Evolutionary conservation across 2,888 invertebrate species (phyloP).

Genomic region (Limnephilus auricula): DNA sequence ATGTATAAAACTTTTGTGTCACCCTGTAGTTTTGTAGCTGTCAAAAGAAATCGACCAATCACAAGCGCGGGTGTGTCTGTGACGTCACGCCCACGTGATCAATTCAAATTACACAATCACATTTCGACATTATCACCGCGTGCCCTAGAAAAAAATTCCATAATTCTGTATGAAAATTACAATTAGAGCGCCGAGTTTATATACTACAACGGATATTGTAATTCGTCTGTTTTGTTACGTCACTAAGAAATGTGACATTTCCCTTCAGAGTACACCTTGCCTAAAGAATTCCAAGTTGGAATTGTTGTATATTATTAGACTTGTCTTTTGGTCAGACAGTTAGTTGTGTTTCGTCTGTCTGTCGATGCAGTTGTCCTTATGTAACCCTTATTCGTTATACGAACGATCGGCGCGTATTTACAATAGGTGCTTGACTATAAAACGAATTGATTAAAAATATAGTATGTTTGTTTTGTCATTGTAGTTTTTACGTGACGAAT

Average conservation of each 20-base stretch:
- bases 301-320: neutral
- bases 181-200: neutral
- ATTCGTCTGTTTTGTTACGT: neutral
- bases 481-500: neutral
- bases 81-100: slow-evolving; percentile 28
- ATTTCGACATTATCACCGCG: neutral
- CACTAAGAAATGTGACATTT: slow-evolving; percentile 1
- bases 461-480: neutral
- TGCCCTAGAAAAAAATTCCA: neutral
- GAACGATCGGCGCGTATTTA: neutral
- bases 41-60: slow-evolving; percentile 19
- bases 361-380: neutral
- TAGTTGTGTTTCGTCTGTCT: neutral
- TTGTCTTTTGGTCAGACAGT: neutral
- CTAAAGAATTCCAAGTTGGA: no score
- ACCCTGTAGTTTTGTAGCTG: neutral
- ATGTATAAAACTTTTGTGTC: neutral
- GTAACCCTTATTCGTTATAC: neutral
- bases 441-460: neutral
- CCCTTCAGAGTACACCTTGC: neutral
- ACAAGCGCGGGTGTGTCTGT: slow-evolving; percentile 39
- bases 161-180: neutral
- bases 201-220: neutral
- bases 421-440: neutral
- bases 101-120: neutral